These are phyloP conservation scores for Microplitis manilae DNA, from an alignment of 2,888 invertebrate genomes.

Conservation along the genomic window DNA sequence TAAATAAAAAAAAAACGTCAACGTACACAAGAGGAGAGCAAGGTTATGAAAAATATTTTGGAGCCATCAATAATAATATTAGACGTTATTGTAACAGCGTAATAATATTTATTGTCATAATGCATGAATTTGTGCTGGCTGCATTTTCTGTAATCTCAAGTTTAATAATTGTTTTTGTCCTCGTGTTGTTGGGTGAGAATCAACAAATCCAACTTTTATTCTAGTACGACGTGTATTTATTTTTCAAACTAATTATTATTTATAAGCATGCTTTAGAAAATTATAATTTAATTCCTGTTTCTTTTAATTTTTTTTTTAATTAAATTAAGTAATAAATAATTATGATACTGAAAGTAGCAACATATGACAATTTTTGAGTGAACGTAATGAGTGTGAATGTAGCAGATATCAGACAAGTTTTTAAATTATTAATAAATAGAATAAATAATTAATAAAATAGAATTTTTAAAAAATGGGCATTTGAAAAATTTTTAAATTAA, in stretches of 20 bases:
- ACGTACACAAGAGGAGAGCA: neutral
- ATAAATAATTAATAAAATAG: too few relatives aligned
- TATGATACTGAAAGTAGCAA: too few relatives aligned
- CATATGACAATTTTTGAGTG: too few relatives aligned
- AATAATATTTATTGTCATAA: conserved; percentile 53
- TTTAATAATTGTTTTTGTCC: conserved; percentile 74
- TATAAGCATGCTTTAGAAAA: neutral
- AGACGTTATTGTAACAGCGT: neutral
- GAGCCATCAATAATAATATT: conserved; percentile 3
- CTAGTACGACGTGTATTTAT: conserved; percentile 5
- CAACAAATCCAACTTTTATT: conserved; percentile 11
- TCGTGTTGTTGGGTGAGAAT: conserved; percentile 77
- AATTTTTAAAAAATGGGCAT: too few relatives aligned
- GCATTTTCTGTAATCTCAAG: conserved; percentile 75
- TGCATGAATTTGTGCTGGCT: conserved; percentile 73
- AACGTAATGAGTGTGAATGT: too few relatives aligned
- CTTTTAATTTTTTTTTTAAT: neutral
- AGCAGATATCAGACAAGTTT: too few relatives aligned
- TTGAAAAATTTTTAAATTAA: too few relatives aligned
- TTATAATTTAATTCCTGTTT: neutral
- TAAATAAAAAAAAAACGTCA: neutral
- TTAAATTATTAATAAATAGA: too few relatives aligned
- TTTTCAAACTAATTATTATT: conserved; percentile 5
- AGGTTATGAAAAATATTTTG: conserved; percentile 24
- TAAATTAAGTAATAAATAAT: neutral